Conservation (phyloP, 2,797 vertebrate species). For the Rhinella marina region DNA sequence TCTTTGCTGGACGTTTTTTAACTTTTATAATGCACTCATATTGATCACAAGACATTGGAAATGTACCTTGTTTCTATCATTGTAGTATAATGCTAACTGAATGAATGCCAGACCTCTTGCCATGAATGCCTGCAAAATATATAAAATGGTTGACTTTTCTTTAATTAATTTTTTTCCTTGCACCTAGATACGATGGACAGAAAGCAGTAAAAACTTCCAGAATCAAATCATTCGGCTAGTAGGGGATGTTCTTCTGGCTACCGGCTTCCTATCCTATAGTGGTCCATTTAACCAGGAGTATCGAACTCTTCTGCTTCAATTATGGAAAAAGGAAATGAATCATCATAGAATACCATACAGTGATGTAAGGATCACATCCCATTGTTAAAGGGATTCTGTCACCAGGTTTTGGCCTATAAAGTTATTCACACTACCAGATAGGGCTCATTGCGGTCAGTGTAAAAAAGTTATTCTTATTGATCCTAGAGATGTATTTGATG, state of each 20-base stretch:
- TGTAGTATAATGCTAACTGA: not conserved
- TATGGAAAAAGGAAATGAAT: slow-evolving; percentile 82
- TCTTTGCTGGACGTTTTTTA: not conserved
- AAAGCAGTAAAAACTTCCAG: slow-evolving; percentile 81
- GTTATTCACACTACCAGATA: no score
- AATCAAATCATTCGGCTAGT: slow-evolving; percentile 80
- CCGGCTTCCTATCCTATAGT: slow-evolving; percentile 85
- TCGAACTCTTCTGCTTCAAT: slow-evolving; percentile 76
- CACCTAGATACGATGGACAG: slow-evolving; percentile 81
- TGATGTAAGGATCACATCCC: slow-evolving; percentile 70
- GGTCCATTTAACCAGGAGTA: slow-evolving; percentile 89
- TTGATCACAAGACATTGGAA: not conserved
- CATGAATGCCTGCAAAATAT: not conserved
- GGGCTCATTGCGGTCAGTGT: no score
- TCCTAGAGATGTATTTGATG: no score
- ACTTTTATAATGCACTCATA: no score
- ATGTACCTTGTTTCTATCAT: not conserved
- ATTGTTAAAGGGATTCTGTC: no score
- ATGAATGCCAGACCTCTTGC: not conserved
- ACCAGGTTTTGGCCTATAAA: no score
- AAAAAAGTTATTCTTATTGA: no score
- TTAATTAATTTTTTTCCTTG: not conserved
- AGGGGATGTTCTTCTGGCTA: slow-evolving; percentile 82
- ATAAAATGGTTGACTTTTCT: not conserved
- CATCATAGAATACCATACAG: slow-evolving; percentile 78